phyloP scores from a whole-genome alignment of 2,797 vertebrate species.

The Hippoglossus hippoglossus region DNA sequence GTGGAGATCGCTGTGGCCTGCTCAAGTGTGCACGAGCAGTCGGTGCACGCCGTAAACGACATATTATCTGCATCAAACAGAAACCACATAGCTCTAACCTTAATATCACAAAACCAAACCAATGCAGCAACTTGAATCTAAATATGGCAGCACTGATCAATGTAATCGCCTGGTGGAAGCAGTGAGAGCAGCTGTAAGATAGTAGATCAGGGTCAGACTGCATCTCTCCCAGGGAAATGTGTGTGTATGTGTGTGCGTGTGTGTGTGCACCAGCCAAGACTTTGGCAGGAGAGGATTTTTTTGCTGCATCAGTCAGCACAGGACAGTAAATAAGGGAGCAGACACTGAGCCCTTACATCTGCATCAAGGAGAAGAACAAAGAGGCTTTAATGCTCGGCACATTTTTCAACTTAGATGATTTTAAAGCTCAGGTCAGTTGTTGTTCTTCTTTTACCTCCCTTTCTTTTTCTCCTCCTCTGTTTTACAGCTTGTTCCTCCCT shows the following conservation, averaged over 20 bases:
- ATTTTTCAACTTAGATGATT: conserved; percentile 21
- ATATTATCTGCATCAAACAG: not conserved
- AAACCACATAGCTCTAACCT: not conserved
- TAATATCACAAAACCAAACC: not conserved
- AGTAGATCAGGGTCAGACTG: conserved; percentile 30
- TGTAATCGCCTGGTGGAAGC: conserved; percentile 9
- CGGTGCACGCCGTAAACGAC: too few species aligned
- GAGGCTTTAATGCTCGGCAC: conserved; percentile 22
- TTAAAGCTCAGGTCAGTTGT: conserved; percentile 11
- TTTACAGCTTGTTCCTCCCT: conserved; percentile 5
- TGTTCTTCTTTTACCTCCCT: conserved; percentile 1
- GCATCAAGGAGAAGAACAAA: conserved; percentile 37
- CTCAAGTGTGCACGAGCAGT: not conserved
- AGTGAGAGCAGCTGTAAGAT: conserved; percentile 41
- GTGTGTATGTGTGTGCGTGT: conserved; percentile 27
- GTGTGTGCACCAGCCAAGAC: conserved; percentile 37
- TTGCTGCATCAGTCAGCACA: conserved; percentile 66
- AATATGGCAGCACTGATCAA: conserved; percentile 13
- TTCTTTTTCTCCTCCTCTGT: not conserved
- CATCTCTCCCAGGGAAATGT: conserved; percentile 48
- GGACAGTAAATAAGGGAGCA: conserved; percentile 58
- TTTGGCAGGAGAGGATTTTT: conserved; percentile 63
- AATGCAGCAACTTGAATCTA: not conserved
- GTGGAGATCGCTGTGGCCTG: conserved; percentile 10
- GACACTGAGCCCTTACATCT: conserved; percentile 47